A percentile compares a stretch with the other conserved stretches of the same genome.
Evolutionary conservation across 2,797 vertebrate genomes (phyloP).

Genomic region (Buceros bicornis): DNA sequence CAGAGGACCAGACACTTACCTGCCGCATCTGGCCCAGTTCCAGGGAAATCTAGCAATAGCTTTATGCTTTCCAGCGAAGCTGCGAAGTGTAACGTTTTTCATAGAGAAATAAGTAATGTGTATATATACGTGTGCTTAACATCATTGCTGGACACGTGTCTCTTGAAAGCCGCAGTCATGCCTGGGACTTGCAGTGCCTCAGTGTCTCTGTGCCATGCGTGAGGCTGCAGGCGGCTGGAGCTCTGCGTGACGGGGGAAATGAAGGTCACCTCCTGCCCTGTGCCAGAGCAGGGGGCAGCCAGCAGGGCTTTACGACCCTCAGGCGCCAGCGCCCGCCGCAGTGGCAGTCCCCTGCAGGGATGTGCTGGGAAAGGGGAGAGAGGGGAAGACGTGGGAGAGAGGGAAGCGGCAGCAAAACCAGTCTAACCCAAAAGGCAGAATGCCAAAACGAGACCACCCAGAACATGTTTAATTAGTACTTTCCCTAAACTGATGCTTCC

Average conservation of each 20-base stretch:
- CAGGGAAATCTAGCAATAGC: neutral
- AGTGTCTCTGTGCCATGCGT: neutral
- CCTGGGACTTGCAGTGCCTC: neutral
- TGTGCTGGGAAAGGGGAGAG: neutral
- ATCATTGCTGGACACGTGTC: neutral
- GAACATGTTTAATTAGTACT: constrained; percentile 22
- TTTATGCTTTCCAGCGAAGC: neutral
- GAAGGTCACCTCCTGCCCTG: neutral
- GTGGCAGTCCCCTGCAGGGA: neutral
- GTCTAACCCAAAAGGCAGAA: constrained; percentile 13
- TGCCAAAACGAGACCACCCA: constrained; percentile 40
- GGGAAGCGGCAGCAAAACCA: neutral
- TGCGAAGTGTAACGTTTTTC: neutral
- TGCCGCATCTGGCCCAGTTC: neutral
- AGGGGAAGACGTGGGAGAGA: constrained; percentile 17
- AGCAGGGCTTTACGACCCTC: neutral
- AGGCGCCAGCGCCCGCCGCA: neutral
- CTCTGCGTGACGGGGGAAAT: neutral
- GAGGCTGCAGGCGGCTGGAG: neutral
- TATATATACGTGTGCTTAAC: neutral
- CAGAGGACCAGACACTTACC: neutral
- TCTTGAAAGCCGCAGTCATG: neutral
- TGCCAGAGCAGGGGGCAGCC: neutral
- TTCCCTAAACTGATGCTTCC: neutral
- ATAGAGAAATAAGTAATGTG: neutral